phyloP scores from a whole-genome alignment of 1,140 invertebrate genomes.

The Drosophila kohkoa region DNA sequence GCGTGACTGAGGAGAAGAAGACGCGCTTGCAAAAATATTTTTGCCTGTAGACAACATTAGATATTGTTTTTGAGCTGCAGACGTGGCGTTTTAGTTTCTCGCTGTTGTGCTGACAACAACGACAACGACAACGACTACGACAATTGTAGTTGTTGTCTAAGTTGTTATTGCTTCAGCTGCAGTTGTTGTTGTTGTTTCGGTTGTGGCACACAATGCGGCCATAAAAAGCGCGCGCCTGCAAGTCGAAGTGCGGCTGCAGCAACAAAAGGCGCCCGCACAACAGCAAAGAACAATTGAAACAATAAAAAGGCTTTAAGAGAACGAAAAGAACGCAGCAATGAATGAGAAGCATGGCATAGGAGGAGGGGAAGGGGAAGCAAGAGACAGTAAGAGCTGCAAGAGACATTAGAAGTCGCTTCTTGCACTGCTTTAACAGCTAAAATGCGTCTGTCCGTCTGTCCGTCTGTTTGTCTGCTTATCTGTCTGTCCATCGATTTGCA shows the following conservation, averaged over 20 bases:
- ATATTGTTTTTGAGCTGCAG: constrained; percentile 79
- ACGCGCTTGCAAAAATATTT: constrained; percentile 72
- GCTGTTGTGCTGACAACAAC: constrained; percentile 47
- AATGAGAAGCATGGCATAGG: too few species aligned
- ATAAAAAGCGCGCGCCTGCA: constrained; percentile 66
- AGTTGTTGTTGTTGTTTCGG: constrained; percentile 38
- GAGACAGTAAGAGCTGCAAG: too few species aligned
- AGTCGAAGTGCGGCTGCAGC: constrained; percentile 51
- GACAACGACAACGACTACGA: not conserved
- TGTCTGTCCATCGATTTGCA: too few species aligned
- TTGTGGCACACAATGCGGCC: constrained; percentile 66
- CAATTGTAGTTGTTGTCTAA: constrained; percentile 37
- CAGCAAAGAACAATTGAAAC: constrained; percentile 70
- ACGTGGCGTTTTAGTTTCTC: constrained; percentile 61
- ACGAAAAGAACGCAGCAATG: not conserved
- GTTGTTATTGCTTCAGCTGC: constrained; percentile 31
- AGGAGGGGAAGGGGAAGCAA: not conserved
- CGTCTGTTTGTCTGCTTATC: too few species aligned
- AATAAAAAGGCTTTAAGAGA: constrained; percentile 76
- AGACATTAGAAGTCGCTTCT: too few species aligned
- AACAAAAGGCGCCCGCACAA: constrained; percentile 61
- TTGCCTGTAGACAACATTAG: constrained; percentile 76
- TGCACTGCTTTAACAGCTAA: not conserved
- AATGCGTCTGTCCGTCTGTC: too few species aligned
- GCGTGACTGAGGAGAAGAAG: constrained; percentile 32